Percentiles rank a stretch among this genome's conserved stretches.
Conservation (phyloP, 1,140 invertebrate genomes). For the Apis laboriosa region DNA sequence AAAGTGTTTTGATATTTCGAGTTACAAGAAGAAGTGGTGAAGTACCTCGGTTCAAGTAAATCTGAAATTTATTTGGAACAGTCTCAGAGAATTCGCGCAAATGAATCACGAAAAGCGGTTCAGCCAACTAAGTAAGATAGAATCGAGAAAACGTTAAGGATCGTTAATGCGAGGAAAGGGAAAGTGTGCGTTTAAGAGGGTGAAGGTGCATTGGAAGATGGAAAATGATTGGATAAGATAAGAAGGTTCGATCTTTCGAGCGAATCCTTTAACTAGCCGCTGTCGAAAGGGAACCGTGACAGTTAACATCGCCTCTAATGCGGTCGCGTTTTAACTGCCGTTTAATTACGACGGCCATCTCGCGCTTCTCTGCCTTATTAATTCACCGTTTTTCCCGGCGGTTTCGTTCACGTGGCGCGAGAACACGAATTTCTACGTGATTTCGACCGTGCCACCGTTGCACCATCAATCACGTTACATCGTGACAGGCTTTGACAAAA, state of each 20-base stretch:
- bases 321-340: slow-evolving; percentile 29
- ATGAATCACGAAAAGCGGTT: neutral
- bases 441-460: slow-evolving; percentile 30
- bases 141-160: neutral
- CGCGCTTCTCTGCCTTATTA: slow-evolving; percentile 54
- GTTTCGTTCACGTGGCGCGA: slow-evolving; percentile 33
- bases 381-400: slow-evolving; percentile 53
- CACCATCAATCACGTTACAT: slow-evolving; percentile 66
- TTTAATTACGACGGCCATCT: slow-evolving; percentile 43
- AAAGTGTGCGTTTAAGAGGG: neutral
- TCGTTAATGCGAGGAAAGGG: neutral
- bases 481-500: slow-evolving; percentile 71
- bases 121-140: neutral
- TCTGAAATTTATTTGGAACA: neutral
- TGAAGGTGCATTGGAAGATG: neutral
- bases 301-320: slow-evolving; percentile 57
- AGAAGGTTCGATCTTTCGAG: neutral
- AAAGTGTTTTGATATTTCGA: no score
- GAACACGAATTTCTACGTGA: slow-evolving; percentile 46
- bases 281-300: slow-evolving; percentile 13
- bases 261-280: slow-evolving; percentile 11
- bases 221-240: neutral
- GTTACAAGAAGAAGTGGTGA: no score
- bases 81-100: neutral
- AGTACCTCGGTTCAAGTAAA: no score